phyloP scores from a whole-genome alignment of 2,113 vertebrate species.

The Platysteira castanea region DNA sequence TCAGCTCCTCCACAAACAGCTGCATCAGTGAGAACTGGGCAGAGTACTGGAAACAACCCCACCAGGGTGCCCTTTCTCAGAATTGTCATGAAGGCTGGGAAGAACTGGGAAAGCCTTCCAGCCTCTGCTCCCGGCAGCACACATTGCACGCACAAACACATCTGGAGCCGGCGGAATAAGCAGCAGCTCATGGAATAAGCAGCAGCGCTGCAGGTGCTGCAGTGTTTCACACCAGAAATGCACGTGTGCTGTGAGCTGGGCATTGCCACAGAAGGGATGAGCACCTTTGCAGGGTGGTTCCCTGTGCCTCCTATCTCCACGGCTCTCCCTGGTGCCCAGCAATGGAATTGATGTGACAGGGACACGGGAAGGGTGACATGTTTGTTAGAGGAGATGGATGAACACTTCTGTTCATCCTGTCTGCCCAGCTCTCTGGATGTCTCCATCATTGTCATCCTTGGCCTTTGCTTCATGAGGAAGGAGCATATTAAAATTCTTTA shows the following conservation, averaged over 20 bases:
- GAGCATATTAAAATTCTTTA: not conserved
- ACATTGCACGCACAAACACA: fast-evolving
- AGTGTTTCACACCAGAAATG: not conserved
- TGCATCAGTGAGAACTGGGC: not conserved
- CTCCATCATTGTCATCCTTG: not conserved
- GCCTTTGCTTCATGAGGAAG: not conserved
- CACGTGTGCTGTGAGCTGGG: fast-evolving
- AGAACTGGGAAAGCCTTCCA: not conserved
- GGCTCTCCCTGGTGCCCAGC: not conserved
- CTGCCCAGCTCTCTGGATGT: not conserved
- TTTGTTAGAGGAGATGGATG: not conserved
- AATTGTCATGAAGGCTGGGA: not conserved
- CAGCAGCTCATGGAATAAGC: not conserved
- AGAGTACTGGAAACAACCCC: not conserved
- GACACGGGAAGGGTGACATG: fast-evolving
- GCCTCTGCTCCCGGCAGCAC: not conserved
- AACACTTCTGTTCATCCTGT: not conserved
- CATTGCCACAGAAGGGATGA: not conserved
- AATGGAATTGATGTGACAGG: not conserved
- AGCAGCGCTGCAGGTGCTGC: not conserved
- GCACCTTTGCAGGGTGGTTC: fast-evolving
- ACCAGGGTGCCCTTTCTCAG: not conserved
- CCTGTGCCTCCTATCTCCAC: not conserved
- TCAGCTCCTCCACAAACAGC: not conserved
- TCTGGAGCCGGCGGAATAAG: not conserved